These are phyloP conservation scores for Echiichthys vipera DNA, from an alignment of 2,797 vertebrate genomes.

Conservation along the genomic window DNA sequence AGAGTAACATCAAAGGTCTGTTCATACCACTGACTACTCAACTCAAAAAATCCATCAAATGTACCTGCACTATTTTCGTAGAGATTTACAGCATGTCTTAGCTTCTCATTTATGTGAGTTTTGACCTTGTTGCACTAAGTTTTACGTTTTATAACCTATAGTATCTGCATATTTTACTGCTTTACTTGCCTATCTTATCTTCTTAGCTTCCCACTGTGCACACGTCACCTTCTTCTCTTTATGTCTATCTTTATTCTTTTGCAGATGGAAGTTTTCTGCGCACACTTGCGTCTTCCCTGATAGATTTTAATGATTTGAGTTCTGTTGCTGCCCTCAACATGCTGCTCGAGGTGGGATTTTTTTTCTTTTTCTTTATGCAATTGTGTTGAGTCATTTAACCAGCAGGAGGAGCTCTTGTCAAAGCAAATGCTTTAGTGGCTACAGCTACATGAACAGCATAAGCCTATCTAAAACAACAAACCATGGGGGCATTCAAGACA, in stretches of 20 bases:
- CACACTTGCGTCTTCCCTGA: constrained; percentile 92
- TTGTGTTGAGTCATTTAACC: constrained; percentile 44
- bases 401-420: constrained; percentile 81
- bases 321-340: constrained; percentile 96
- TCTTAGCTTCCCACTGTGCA: not conserved
- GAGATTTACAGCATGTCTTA: not conserved
- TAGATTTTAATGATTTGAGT: constrained; percentile 97
- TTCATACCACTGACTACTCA: not conserved
- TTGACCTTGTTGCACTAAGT: not conserved
- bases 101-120: not conserved
- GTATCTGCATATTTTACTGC: constrained; percentile 1
- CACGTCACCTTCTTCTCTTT: not conserved
- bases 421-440: constrained; percentile 40
- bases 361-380: not conserved
- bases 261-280: constrained; percentile 96
- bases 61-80: not conserved
- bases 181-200: not conserved
- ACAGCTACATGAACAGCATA: constrained; percentile 34
- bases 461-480: constrained; percentile 57
- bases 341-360: constrained; percentile 92
- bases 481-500: constrained; percentile 39
- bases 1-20: constrained; percentile 98
- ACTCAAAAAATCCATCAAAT: not conserved
- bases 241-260: not conserved
- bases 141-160: not conserved